Base-by-base conservation (phyloP, 2,888 invertebrate species). In the Oscheius onirici region DNA sequence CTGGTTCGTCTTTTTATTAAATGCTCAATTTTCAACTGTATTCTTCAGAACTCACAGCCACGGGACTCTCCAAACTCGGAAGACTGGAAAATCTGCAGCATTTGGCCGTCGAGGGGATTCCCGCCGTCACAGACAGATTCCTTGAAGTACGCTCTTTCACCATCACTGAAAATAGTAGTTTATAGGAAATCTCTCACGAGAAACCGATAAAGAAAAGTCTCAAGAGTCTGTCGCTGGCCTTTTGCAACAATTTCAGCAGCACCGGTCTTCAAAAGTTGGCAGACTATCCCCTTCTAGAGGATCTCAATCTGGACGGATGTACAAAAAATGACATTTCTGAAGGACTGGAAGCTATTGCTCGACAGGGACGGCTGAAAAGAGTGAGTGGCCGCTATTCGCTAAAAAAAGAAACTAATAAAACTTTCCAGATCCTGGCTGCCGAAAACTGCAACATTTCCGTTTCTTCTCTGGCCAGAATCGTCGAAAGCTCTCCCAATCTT, bases 251-350 rank as follows among this genome's bases (percentile, higher is more conserved):
- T 40, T 69, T 81, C 34, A 71, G 75, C 15, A 46, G 68, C 57
- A 1, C 44, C 28, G 57, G 58, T 3, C 41, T 68, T 13, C 57
- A 43, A n/a, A 20, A n/a, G 15, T 24, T 65, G 13, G n/a, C 65
- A 6, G 5, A 41, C 3, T 49, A 40, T 17, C n/a, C 24, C 1
- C 41, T 13, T 0, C 65, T 81, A 49, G 55, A 60, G 20, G 73
- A 77, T 44, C 69, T 83, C 34, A 82, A 82, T 61, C 55, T 83
- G 49, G 83, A 83, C 61, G 83, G 83, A 3, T 61, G 81, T 15
- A 63, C 66, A 17, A 78, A 74, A 34, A 51, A 80, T n/a, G 81
- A 83, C 40, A 70, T 83, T 20, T 79, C 80, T 1, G 43, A 57
- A 20, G 82, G 83, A 0, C 17, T 83, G 34, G 76, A 76, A 52